These are phyloP conservation scores for Aptenodytes forsteri DNA, from an alignment of 2,113 vertebrate genomes.

Conservation along the genomic window DNA sequence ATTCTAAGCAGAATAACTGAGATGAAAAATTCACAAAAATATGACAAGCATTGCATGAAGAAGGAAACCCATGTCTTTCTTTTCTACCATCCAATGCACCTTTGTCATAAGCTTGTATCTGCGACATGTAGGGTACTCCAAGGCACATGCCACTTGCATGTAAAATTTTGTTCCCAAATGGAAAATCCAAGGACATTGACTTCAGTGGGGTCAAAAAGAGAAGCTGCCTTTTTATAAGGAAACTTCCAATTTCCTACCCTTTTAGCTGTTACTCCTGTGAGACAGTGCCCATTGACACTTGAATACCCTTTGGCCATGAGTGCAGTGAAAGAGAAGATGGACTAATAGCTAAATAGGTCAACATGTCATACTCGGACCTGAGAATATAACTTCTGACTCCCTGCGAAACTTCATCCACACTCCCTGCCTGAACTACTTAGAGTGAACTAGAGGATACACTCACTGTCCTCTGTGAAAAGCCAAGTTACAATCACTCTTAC, in stretches of 20 bases:
- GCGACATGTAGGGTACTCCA: neutral
- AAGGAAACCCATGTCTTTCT: neutral
- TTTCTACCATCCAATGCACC: neutral
- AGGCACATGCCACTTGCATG: neutral
- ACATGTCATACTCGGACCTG: neutral
- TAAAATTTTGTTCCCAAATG: neutral
- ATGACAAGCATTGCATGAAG: neutral
- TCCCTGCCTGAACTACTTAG: neutral
- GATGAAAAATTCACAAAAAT: neutral
- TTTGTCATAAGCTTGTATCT: neutral
- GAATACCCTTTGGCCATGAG: neutral
- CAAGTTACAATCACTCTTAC: conserved; percentile 14
- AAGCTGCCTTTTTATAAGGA: neutral
- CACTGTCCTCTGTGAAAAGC: neutral
- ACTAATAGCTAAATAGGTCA: neutral
- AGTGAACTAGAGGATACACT: neutral
- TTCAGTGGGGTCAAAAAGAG: neutral
- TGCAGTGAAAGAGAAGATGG: neutral
- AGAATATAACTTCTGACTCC: neutral
- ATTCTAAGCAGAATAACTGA: neutral
- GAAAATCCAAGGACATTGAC: neutral
- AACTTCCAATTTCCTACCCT: neutral
- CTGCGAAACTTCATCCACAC: neutral
- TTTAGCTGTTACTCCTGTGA: neutral
- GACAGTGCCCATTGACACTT: neutral